Percentiles rank a stretch among this genome's conserved stretches.
Evolutionary conservation across 2,113 vertebrate genomes (phyloP).

Genomic region (Ornithorhynchus anatinus): DNA sequence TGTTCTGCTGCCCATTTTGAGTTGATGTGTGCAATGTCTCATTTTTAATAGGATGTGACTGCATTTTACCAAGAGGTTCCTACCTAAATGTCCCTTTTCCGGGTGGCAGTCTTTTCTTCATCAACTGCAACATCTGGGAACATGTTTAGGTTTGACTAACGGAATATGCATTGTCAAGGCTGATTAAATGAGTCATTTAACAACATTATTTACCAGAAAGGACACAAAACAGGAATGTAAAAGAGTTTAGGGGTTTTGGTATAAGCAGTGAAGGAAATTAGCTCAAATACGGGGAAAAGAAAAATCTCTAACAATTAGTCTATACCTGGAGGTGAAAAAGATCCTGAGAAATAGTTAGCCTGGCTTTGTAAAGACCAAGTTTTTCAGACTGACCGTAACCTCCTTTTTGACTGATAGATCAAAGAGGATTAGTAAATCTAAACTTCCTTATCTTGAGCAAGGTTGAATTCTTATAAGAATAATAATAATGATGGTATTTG

Average conservation of each 20-base stretch:
- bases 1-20: no score
- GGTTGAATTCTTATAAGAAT: no score
- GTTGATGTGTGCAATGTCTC: background rate
- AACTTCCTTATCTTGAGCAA: background rate
- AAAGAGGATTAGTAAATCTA: background rate
- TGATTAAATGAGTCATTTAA: slow-evolving; percentile 28
- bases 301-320: slow-evolving; percentile 18
- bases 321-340: slow-evolving; percentile 15
- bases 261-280: slow-evolving; percentile 13
- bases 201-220: slow-evolving; percentile 16
- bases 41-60: background rate
- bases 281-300: slow-evolving; percentile 2
- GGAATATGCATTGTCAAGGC: background rate
- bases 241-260: background rate
- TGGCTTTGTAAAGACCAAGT: slow-evolving; percentile 15
- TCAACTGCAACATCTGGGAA: background rate
- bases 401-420: slow-evolving; percentile 1
- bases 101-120: background rate
- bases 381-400: slow-evolving; percentile 21
- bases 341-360: background rate
- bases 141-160: slow-evolving; percentile 30
- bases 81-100: background rate
- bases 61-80: background rate
- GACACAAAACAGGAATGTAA: slow-evolving; percentile 9
- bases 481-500: no score